Evolutionary conservation across 2,797 vertebrate species (phyloP).

Genomic region (Pseudochromis fuscus): DNA sequence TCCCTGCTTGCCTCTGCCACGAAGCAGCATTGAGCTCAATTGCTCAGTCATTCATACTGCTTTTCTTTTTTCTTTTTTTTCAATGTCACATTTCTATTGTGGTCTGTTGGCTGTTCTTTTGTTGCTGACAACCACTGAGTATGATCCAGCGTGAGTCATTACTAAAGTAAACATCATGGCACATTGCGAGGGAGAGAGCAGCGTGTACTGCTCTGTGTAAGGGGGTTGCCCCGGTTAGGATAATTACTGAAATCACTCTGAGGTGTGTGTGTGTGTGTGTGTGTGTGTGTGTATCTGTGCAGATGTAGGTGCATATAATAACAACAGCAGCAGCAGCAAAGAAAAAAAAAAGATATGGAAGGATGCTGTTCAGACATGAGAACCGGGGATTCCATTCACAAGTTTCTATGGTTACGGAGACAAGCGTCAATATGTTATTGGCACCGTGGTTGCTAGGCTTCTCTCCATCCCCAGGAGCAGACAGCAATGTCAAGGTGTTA

Average conservation of each 20-base stretch:
- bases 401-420: slow-evolving; percentile 74
- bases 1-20: slow-evolving; percentile 62
- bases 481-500: slow-evolving; percentile 53
- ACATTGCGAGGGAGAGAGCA: slow-evolving; percentile 57
- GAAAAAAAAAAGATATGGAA: slow-evolving; percentile 12
- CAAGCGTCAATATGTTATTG: slow-evolving; percentile 60
- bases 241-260: slow-evolving; percentile 53
- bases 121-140: slow-evolving; percentile 64
- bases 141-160: slow-evolving; percentile 73
- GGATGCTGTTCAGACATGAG: slow-evolving; percentile 30
- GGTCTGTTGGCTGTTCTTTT: slow-evolving; percentile 68
- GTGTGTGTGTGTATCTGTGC: neutral
- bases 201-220: slow-evolving; percentile 41
- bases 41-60: slow-evolving; percentile 72
- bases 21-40: slow-evolving; percentile 71
- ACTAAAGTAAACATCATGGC: slow-evolving; percentile 67
- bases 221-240: slow-evolving; percentile 58
- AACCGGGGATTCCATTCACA: slow-evolving; percentile 63
- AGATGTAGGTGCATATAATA: slow-evolving; percentile 1
- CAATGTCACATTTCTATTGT: slow-evolving; percentile 70
- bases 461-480: slow-evolving; percentile 40
- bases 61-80: slow-evolving; percentile 36
- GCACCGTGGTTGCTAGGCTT: slow-evolving; percentile 50
- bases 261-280: slow-evolving; percentile 11
- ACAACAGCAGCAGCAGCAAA: too few species aligned